These are phyloP conservation scores for Caprella mutica DNA, from an alignment of 2,888 invertebrate genomes.

Conservation along the genomic window DNA sequence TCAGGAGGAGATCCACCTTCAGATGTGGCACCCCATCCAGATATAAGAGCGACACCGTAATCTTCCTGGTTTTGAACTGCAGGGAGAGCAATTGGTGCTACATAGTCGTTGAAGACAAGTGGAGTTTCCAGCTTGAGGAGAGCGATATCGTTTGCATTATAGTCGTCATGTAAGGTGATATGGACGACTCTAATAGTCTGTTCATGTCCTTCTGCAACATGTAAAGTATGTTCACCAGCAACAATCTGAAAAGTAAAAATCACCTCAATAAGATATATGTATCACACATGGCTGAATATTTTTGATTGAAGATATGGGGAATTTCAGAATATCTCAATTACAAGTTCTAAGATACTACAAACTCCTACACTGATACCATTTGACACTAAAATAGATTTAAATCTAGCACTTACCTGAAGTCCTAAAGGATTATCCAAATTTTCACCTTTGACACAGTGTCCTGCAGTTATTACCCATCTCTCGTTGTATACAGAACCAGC, in stretches of 20 bases:
- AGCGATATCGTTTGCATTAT: conserved; percentile 24
- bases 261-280: too few species aligned
- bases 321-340: too few species aligned
- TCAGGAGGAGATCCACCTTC: conserved; percentile 10
- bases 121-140: conserved; percentile 13
- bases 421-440: conserved; percentile 1
- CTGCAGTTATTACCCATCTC: conserved; percentile 3
- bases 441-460: conserved; percentile 17
- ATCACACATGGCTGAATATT: too few species aligned
- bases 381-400: too few species aligned
- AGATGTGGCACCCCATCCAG: conserved; percentile 33
- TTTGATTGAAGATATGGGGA: too few species aligned
- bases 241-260: conserved; percentile 38
- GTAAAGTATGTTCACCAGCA: conserved; percentile 39
- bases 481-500: conserved; percentile 15
- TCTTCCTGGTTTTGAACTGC: conserved; percentile 15
- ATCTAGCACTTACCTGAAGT: conserved; percentile 6
- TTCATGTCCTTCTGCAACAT: conserved; percentile 37
- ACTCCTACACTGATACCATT: too few species aligned
- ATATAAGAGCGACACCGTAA: conserved; percentile 26
- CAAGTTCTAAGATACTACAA: too few species aligned
- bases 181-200: conserved; percentile 9
- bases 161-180: conserved; percentile 24
- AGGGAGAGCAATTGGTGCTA: conserved; percentile 14
- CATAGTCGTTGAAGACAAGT: conserved; percentile 17